Evolutionary conservation across 2,113 vertebrate genomes (phyloP), one percentile per base, ranked within the genome.

Genomic region (Periophthalmus modestus): DNA sequence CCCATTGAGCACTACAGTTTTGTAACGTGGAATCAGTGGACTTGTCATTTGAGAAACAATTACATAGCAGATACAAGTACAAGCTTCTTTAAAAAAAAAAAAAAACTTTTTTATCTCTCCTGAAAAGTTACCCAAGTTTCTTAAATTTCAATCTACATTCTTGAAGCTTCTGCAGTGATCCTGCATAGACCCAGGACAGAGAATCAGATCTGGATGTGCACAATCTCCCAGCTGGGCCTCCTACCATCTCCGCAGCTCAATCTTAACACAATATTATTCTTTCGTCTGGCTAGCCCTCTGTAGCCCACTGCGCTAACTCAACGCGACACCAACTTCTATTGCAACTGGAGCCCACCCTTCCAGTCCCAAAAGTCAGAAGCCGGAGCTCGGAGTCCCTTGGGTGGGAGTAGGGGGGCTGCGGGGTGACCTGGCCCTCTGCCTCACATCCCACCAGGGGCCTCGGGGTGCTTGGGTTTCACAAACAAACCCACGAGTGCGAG

Each of bases 181-280:
- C 47, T 59, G 55, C 33, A 73, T 13, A 13, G 66, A 58, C 52
- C 54, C 4, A 46, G 57, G 33, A 33, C 62, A 62, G 71, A 46
- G 47, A 11, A 57, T 62, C 71, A 13, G 55, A 50, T 54, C 61
- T 47, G 52, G 79, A 82, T 63, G 68, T 52, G 63, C 66, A 66
- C 66, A 72, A 80, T 73, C 21, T 75, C 61, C 66, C 48, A 73
- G 13, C 43, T 66, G 72, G 67, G 74, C 70, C 79, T 83, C 75
- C 71, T 69, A 78, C 77, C 69, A 73, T 70, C 71, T 81, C 88
- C 82, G 70, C 46, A 33, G 82, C 66, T 69, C 89, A 91, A 92
- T 89, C 89, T 91, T 85, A 73, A 71, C 87, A 81, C 84, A 92
- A 90, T 90, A 91, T 91, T 90, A 84, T 88, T 88, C 77, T 82